Percentiles rank a stretch among this genome's conserved stretches.
Evolutionary conservation across 2,797 vertebrate species (phyloP).

Genomic region (Sternotherus odoratus): DNA sequence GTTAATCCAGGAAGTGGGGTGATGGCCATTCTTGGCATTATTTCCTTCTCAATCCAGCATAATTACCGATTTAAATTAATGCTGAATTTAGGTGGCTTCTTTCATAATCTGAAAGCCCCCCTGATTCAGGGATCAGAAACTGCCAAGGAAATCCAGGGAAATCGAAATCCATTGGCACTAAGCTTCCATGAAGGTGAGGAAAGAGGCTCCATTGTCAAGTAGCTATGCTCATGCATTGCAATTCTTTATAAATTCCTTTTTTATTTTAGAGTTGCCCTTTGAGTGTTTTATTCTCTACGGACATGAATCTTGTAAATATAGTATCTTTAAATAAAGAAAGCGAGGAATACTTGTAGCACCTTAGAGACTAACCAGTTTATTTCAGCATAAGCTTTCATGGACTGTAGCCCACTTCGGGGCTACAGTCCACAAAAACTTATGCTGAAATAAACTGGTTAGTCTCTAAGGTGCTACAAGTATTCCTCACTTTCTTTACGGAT

Average conservation of each 20-base stretch:
- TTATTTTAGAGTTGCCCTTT: background rate
- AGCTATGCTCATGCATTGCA: background rate
- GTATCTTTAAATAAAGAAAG: constrained; percentile 1
- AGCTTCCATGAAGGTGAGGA: constrained; percentile 6
- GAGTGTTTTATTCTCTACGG: background rate
- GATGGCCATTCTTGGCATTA: background rate
- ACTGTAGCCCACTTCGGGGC: too few relatives aligned
- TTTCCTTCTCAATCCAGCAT: background rate
- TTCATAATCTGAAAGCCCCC: background rate
- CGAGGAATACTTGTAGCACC: too few relatives aligned
- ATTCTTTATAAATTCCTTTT: background rate
- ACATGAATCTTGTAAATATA: background rate
- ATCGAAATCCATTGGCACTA: background rate
- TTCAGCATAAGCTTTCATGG: too few relatives aligned
- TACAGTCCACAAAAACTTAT: too few relatives aligned
- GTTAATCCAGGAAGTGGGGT: background rate
- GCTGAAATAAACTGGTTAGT: too few relatives aligned
- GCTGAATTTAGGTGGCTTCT: background rate
- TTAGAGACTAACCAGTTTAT: too few relatives aligned
- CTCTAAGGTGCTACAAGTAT: too few relatives aligned
- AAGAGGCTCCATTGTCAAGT: background rate
- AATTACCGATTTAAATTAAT: background rate
- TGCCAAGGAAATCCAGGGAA: background rate
- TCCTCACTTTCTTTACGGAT: too few relatives aligned
- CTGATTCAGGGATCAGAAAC: background rate